phyloP scores from a whole-genome alignment of 2,797 vertebrate genomes.

The Chiloscyllium punctatum region DNA sequence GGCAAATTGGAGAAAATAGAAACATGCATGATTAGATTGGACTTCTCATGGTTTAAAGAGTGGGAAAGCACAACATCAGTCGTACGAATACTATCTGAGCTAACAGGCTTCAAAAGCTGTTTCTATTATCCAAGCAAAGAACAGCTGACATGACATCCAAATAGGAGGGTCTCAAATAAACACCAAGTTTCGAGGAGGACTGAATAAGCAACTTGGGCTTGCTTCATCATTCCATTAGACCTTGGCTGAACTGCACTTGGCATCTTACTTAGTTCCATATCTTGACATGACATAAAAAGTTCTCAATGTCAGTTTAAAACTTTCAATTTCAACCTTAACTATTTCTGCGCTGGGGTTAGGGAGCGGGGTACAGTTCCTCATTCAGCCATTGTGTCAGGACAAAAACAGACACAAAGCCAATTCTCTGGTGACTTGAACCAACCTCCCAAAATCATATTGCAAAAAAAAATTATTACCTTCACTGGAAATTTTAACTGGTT shows the following conservation, averaged over 20 bases:
- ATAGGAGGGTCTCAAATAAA: not conserved
- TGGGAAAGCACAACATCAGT: not conserved
- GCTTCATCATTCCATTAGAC: no score
- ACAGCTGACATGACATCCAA: not conserved
- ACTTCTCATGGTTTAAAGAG: not conserved
- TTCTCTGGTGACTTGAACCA: not conserved
- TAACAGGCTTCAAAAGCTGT: not conserved
- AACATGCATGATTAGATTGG: not conserved
- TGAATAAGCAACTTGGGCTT: no score
- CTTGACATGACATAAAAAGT: not conserved
- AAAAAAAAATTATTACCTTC: slow-evolving; percentile 62
- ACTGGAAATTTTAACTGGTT: slow-evolving; percentile 91
- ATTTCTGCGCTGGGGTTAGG: no score
- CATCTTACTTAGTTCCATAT: not conserved
- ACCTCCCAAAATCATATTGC: not conserved
- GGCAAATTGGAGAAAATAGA: not conserved
- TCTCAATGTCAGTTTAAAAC: not conserved
- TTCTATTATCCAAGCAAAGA: not conserved
- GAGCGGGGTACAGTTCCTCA: not conserved
- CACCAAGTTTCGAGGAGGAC: not conserved
- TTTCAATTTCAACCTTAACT: not conserved
- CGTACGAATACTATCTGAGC: not conserved
- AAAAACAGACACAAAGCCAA: not conserved
- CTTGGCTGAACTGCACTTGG: no score
- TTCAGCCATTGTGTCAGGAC: not conserved